Evolutionary conservation across 2,113 vertebrate genomes (phyloP).

Genomic region (Plestiodon gilberti): DNA sequence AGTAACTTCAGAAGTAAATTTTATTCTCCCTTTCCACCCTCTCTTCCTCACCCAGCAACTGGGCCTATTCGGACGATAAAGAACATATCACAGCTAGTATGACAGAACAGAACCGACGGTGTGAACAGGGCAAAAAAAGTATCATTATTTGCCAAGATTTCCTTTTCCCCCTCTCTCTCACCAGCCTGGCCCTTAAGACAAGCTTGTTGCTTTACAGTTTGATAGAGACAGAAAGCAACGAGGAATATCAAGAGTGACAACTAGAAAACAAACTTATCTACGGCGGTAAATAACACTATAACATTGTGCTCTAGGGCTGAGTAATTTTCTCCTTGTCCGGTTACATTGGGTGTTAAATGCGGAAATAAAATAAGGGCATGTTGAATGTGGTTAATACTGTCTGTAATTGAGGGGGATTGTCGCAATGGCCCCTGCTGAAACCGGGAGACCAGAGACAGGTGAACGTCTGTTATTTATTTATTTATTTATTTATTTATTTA

Average conservation of each 20-base stretch:
- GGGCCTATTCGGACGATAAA: constrained; percentile 60
- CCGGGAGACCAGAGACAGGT: neutral
- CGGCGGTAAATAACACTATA: constrained; percentile 41
- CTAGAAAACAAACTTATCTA: constrained; percentile 50
- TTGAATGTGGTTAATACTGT: neutral
- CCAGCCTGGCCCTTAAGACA: constrained; percentile 70
- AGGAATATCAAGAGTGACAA: constrained; percentile 60
- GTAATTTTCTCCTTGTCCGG: constrained; percentile 41
- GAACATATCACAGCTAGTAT: constrained; percentile 53
- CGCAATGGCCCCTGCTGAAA: neutral
- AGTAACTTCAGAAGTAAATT: constrained; percentile 72
- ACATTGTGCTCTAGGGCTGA: constrained; percentile 10
- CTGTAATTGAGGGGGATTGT: neutral
- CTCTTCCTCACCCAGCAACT: constrained; percentile 12
- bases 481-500: too few relatives aligned
- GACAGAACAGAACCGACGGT: constrained; percentile 54
- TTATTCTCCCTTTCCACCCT: constrained; percentile 34
- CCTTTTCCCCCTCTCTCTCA: constrained; percentile 53
- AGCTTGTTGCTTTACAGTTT: constrained; percentile 74
- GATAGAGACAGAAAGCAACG: constrained; percentile 61
- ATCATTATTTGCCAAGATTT: constrained; percentile 65
- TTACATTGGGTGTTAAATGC: constrained; percentile 19
- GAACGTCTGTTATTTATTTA: too few relatives aligned
- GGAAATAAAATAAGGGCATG: constrained; percentile 23
- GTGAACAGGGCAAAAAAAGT: constrained; percentile 51